Evolutionary conservation across 1,140 invertebrate species (phyloP), one percentile per base, ranked within the genome.

Genomic region (Stenopsyche tienmushanensis): DNA sequence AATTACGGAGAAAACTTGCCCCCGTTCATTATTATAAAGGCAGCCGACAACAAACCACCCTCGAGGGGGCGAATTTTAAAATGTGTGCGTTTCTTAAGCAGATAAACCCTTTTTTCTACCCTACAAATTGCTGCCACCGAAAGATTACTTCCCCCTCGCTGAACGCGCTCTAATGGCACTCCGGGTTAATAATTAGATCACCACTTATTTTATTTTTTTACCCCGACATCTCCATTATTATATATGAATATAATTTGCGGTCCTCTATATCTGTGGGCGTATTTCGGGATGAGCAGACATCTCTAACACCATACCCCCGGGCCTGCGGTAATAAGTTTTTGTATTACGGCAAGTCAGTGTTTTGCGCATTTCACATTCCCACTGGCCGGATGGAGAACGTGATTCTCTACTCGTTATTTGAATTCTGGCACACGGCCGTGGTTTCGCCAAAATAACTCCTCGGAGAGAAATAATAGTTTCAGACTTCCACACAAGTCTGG

Each of bases 1-100:
- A 58, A 24, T 57, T 49, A 50, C 53, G 21, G 53, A 34, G 25
- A 39, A 7, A 34, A 26, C 47, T 47, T 49, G 34, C 44, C 63
- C 44, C 47, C 57, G 23, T 42, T 29, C 54, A 23, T 65, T 57
- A 34, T 34, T 34, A 7, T 34, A 34, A 34, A 34, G 29, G 13
- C 5, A 34, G 29, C 29, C 29, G 5, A 34, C 29, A 34, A 34
- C 29, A 5, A 13, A 34, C 5, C 29, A 5, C 29, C 29, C 13
- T 5, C 5, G 29, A 34, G 29, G 29, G 29, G 29, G 13, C 13
- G 29, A 34, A 34, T 34, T 34, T 34, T 34, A 34, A 34, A 34
- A 34, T 34, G 29, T 34, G 29, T 34, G 29, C 29, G 29, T 34
- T 34, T 34, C 29, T 34, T 34, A 34, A 34, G 29, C 13, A 34